These are phyloP conservation scores for Myotis daubentonii DNA, from an alignment of 2,797 vertebrate species.

Conservation along the genomic window DNA sequence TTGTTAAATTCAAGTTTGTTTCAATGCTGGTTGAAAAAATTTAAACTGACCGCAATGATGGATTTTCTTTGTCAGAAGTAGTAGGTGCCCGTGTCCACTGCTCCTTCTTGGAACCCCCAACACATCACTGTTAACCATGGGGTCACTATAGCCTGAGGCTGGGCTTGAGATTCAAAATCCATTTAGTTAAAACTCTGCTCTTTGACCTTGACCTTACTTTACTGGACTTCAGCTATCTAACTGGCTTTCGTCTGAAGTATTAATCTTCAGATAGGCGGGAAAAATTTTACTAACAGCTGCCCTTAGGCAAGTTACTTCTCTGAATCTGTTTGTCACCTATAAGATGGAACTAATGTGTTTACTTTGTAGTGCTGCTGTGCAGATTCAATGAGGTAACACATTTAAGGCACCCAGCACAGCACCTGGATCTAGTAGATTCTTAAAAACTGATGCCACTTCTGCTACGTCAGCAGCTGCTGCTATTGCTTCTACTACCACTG, in stretches of 20 bases:
- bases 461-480: background rate
- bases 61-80: conserved; percentile 43
- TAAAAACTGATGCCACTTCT: background rate
- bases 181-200: background rate
- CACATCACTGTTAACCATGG: background rate
- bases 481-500: background rate
- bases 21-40: conserved; percentile 42
- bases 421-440: background rate
- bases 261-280: background rate
- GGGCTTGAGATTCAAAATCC: conserved; percentile 15
- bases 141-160: background rate
- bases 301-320: background rate
- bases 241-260: conserved; percentile 6
- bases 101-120: background rate
- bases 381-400: background rate
- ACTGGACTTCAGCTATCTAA: background rate
- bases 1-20: conserved; percentile 52
- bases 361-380: background rate
- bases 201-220: background rate
- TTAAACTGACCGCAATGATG: background rate
- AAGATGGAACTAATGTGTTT: background rate
- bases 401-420: background rate
- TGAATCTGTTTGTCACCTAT: background rate
- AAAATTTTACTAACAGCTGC: background rate
- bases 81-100: background rate